phyloP scores from a whole-genome alignment of 2,797 vertebrate species.

The Brachyalestes nurse region DNA sequence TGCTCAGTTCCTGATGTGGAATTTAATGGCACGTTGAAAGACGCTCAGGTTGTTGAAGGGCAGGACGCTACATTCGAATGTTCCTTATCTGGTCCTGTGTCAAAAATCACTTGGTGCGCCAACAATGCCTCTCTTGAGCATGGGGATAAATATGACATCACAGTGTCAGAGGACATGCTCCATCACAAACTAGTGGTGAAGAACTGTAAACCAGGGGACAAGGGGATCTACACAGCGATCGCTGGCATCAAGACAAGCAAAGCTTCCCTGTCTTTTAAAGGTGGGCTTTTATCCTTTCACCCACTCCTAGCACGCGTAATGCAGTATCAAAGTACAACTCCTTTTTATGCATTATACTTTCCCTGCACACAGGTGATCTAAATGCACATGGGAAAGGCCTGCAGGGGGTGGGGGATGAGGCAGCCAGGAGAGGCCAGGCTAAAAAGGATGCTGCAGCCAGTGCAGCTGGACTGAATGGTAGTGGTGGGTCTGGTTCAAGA shows the following conservation, averaged over 20 bases:
- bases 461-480: slow-evolving; percentile 20
- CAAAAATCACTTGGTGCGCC: slow-evolving; percentile 80
- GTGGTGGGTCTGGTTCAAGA: background rate
- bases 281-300: slow-evolving; percentile 65
- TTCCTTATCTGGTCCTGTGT: slow-evolving; percentile 76
- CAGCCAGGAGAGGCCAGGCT: slow-evolving; percentile 25
- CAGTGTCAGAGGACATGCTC: slow-evolving; percentile 80
- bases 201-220: slow-evolving; percentile 74
- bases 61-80: slow-evolving; percentile 82
- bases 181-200: slow-evolving; percentile 82
- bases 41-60: slow-evolving; percentile 72
- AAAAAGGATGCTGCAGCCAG: slow-evolving; percentile 28
- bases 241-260: slow-evolving; percentile 78
- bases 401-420: slow-evolving; percentile 47
- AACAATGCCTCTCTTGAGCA: slow-evolving; percentile 69
- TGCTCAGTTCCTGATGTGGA: slow-evolving; percentile 72
- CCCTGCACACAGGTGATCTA: slow-evolving; percentile 63
- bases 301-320: no score
- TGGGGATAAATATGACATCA: slow-evolving; percentile 80
- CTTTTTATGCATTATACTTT: background rate
- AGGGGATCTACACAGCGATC: slow-evolving; percentile 80
- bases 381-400: slow-evolving; percentile 51
- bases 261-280: slow-evolving; percentile 82
- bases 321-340: background rate
- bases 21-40: slow-evolving; percentile 72